Evolutionary conservation across 2,113 vertebrate species (phyloP), one percentile per base, ranked within the genome.

Genomic region (Myodes glareolus): DNA sequence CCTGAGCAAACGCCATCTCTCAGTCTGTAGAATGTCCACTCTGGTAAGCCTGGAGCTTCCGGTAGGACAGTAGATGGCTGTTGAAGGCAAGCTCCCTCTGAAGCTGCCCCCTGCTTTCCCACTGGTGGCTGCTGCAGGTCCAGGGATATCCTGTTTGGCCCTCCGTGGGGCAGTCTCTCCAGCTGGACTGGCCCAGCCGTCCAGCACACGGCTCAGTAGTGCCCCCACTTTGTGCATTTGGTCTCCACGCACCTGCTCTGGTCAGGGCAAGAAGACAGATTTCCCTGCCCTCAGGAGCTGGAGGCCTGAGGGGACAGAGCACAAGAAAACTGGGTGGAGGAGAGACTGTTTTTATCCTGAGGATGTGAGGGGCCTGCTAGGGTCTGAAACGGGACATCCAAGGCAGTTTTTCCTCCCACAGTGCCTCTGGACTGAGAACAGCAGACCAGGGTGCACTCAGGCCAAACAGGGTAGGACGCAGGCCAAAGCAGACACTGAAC

Each of bases 1-100:
- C 97, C 97, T 99, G 98, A 36, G 97, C 84, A 45, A 99, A 99
- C 86, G 95, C 97, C 97, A 99, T 97, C 75, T 98, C 1, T 95
- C 94, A 8, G 63, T 90, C 87, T 98, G 97, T 29, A 98, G 96
- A 81, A 99, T 96, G 73, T 96, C 98, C 89, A 98, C 97, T 45
- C 98, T 98, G 98, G 93, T 98, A 97, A 0, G 96, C 98, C 4
- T 97, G 95, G 88, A 99, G 97, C 75, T 97, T 98, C 80, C 98
- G 98, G n/a, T 98, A 98, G 0, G 97, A 98, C 92, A 99, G 98
- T 89, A 39, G 95, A 90, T 6, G 72, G 89, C 50, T n/a, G 23
- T 77, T 3, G 12, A 12, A 61, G 33, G 19, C 42, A 9, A 5
- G 65, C 19, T 52, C 33, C 36, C 5, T 7, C 45, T 68, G 45